phyloP scores from a whole-genome alignment of 2,888 invertebrate genomes.

The Gandaritis pyraliata region DNA sequence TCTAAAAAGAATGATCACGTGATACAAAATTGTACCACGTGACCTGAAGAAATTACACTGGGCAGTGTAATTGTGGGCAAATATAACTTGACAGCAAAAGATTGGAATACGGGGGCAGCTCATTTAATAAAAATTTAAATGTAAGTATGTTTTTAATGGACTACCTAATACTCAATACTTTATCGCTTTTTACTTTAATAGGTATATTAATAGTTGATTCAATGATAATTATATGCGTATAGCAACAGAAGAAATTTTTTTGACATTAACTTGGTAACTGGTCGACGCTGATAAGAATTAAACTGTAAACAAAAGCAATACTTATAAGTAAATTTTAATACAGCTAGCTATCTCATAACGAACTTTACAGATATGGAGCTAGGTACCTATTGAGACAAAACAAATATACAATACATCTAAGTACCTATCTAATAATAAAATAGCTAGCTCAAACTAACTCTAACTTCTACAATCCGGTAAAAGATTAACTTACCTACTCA shows the following conservation, averaged over 20 bases:
- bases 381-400: slow-evolving; percentile 68
- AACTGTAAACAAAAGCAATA: slow-evolving; percentile 75
- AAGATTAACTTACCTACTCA: too few species aligned
- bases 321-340: slow-evolving; percentile 47
- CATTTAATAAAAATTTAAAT: not conserved
- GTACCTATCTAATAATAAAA: slow-evolving; percentile 38
- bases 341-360: slow-evolving; percentile 61
- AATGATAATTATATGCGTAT: slow-evolving; percentile 53
- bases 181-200: too few species aligned
- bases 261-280: slow-evolving; percentile 73
- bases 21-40: too few species aligned
- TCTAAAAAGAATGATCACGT: too few species aligned
- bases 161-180: slow-evolving; percentile 4
- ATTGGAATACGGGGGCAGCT: too few species aligned
- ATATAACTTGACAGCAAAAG: too few species aligned
- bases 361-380: slow-evolving; percentile 65
- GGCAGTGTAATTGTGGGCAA: too few species aligned
- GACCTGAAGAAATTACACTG: too few species aligned
- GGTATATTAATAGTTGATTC: slow-evolving; percentile 15
- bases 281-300: slow-evolving; percentile 69
- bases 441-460: slow-evolving; percentile 9
- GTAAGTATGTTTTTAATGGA: not conserved
- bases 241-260: slow-evolving; percentile 72
- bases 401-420: slow-evolving; percentile 44
- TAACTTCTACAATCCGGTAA: not conserved